Base-by-base conservation (phyloP, 35 echinoderm and acorn worm species). In the Lytechinus pictus region DNA sequence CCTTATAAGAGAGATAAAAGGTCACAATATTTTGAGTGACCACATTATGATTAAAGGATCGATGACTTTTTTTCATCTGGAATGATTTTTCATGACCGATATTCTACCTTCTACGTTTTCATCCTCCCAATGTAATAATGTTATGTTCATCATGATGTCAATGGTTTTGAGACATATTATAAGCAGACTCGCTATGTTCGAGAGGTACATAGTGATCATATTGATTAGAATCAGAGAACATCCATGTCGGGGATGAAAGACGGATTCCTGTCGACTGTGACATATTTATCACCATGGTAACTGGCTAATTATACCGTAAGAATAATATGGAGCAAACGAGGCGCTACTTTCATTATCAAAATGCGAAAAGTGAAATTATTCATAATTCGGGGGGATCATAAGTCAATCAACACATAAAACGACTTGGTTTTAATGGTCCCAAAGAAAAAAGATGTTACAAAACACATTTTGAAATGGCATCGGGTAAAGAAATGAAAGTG, bases 141-240 rank as follows among this genome's bases (percentile, higher is more conserved):
- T 79, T 79, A 79, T 79, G 4, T 79, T n/a, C 11, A 9, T 11
- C 8, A 79, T 16, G n/a, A 79, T 79, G 66, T n/a, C 66, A 79
- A 79, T 16, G 66, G n/a, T 58, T 13, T 13, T 11, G 5, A 58
- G 56, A 13, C 56, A 58, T 58, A 58, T 6, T 58, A 58, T 9
- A 58, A 58, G 24, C 19, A 79, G 66, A 79, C 2, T 79, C 6
- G 66, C 6, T n/a, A 79, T n/a, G 66, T 6, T 14, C 19, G 19
- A 79, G 66, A 79, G 66, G 66, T 79, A 79, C 66, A 79, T 79
- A 79, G 4, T 79, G 66, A 79, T 79, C 66, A 79, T 79, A 79
- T n/a, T 79, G 66, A 79, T 79, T 6, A 24, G 8, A 24, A 79
- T 79, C 66, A 79, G 8, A 79, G 19, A 24, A n/a, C 66, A 3